Evolutionary conservation across 2,113 vertebrate species (phyloP), one percentile per base, ranked within the genome.

Genomic region (Ptilonorhynchus violaceus): DNA sequence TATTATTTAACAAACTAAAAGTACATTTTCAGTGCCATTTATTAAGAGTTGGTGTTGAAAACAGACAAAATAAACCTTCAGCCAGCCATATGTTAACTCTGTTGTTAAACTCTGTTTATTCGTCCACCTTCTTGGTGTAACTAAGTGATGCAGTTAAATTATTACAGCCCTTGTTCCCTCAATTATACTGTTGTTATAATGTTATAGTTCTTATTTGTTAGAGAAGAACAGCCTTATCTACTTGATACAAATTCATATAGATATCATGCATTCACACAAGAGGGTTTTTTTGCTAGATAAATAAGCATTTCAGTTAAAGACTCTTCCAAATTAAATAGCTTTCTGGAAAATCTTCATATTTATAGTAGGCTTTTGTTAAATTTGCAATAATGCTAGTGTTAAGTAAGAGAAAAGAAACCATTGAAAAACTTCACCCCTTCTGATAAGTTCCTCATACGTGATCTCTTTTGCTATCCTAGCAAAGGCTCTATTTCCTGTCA

Each of bases 11-110:
- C 42, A 64, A 83, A 91, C 80, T 83, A 96, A 64, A 77, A 59
- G 80, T 53, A 79, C 24, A 73, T 91, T 95, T 92, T 85, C 93
- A 47, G 13, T 78, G 47, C 21, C n/a, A n/a, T 64, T 89, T 79
- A 88, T 85, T 89, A 73, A 85, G 73, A 97, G 79, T 78, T 70
- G 72, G 86, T 95, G 91, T 95, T 91, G 75, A 92, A 95, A 92
- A 39, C 50, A 86, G 89, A 88, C 39, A 59, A 56, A 76, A 46
- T 84, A 88, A 95, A 83, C 41, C 67, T 89, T 88, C 92, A 89
- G 49, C 44, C 13, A 74, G 46, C 30, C 80, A 92, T 27, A 33
- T 74, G 77, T 52, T 85, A 77, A 77, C 55, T 84, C 58, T 70
- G 50, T 50, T 52, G 18, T n/a, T 39, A 39, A 39, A 39, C 37